These are phyloP conservation scores for Apis cerana DNA, from an alignment of 1,140 invertebrate genomes.

Conservation along the genomic window DNA sequence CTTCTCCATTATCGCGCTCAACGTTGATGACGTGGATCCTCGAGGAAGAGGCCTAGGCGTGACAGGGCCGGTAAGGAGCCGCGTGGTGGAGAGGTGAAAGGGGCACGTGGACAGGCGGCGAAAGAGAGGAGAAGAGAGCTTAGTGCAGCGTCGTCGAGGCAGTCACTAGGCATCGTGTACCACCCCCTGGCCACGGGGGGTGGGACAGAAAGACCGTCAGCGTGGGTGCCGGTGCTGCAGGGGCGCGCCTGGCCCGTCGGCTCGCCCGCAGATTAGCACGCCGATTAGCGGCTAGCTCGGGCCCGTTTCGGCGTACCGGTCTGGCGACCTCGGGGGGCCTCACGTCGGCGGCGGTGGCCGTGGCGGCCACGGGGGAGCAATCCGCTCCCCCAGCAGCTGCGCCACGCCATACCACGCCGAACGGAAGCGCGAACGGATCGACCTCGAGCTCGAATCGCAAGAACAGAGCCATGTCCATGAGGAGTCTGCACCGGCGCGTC, in stretches of 20 bases:
- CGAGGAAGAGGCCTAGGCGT: not conserved
- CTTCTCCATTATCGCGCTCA: not conserved
- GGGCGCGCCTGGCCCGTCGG: constrained; percentile 79
- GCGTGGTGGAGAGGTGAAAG: not conserved
- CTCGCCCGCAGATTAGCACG: constrained; percentile 78
- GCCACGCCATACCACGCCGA: constrained; percentile 60
- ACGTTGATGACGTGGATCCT: not conserved
- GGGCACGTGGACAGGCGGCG: not conserved
- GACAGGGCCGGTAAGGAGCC: not conserved
- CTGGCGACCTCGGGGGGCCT: constrained; percentile 71
- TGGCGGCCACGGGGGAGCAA: constrained; percentile 65
- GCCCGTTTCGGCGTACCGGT: constrained; percentile 73
- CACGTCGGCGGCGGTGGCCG: constrained; percentile 65
- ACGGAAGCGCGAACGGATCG: constrained; percentile 55
- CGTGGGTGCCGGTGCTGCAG: constrained; percentile 77
- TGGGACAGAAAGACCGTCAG: constrained; percentile 77
- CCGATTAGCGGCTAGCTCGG: constrained; percentile 71
- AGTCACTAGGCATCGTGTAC: constrained; percentile 68
- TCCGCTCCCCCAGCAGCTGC: constrained; percentile 60
- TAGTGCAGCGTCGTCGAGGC: constrained; percentile 53
- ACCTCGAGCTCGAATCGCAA: constrained; percentile 63
- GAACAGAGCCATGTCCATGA: constrained; percentile 77
- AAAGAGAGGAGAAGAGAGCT: constrained; percentile 35
- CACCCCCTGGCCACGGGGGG: constrained; percentile 78
- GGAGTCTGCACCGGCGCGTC: constrained; percentile 78